Base-by-base conservation (phyloP, 1,140 invertebrate genomes). In the Rhizoglyphus robini region DNA sequence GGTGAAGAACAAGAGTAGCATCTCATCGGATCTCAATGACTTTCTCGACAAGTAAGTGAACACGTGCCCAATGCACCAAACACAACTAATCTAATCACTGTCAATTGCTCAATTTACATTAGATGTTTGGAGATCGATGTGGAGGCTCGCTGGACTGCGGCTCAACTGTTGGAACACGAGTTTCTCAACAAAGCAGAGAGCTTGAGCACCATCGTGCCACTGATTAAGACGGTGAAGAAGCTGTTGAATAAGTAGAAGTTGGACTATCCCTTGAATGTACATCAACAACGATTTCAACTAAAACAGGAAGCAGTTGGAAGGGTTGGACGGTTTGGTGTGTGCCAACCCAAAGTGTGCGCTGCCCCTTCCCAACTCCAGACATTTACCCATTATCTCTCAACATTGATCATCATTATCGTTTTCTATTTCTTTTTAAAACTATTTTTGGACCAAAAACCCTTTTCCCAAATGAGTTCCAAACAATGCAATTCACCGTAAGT, bases 61-160 rank as follows among this genome's bases (percentile, higher is more conserved):
- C 29, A 18, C 1, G 2, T 46, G 23, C 18, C n/a, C n/a, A 20
- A 46, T 51, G 18, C 2, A 51, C 1, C 13, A 2, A 23, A 32
- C 3, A 2, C 18, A 18, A n/a, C 15, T 47, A 23, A 63, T 54
- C 20, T 20, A 59, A 4, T 32, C 3, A 59, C 15, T 47, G 5
- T 46, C 20, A 2, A 31, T 23, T 29, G 3, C 58, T 18, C n/a
- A 38, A 18, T 60, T 31, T 32, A 51, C 61, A 2, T 46, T 23
- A 66, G 71, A 65, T 96, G 93, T 75, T 80, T 98, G 8, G 86
- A 94, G 75, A 91, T 96, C 0, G 89, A 96, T 73, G 90, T 95
- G 0, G 88, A 94, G 58, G 81, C 84, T 63, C 80, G 94, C 68
- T 87, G 87, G 5, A 84, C 87, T 0, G 89, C 91, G 1, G 83